Conservation (phyloP, 1,140 invertebrate species). For the Zaprionus africanus region DNA sequence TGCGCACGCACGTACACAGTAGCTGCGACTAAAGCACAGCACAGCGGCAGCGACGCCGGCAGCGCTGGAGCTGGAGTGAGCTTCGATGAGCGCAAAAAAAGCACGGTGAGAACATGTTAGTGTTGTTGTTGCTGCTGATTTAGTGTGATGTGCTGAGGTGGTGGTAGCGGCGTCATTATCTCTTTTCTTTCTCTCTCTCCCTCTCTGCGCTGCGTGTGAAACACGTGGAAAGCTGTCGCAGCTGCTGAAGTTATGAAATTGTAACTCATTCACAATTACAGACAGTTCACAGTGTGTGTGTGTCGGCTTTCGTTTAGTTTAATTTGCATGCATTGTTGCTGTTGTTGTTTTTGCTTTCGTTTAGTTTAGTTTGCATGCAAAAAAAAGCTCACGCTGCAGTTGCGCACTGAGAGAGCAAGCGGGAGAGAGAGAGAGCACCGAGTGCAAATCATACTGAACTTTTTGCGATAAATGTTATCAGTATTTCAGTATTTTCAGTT, state of each 20-base stretch:
- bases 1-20: conserved; percentile 14
- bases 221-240: conserved; percentile 37
- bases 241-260: conserved; percentile 28
- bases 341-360: not conserved
- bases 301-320: not conserved
- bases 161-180: conserved; percentile 16
- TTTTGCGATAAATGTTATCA: conserved; percentile 52
- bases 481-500: conserved; percentile 22
- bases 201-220: conserved; percentile 10
- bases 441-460: conserved; percentile 15
- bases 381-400: conserved; percentile 4
- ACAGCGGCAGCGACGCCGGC: not conserved
- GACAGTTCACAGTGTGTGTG: too few species aligned
- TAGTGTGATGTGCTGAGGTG: not conserved
- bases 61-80: conserved; percentile 31
- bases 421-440: not conserved
- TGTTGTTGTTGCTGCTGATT: conserved; percentile 1
- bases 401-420: conserved; percentile 14
- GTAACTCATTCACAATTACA: conserved; percentile 12
- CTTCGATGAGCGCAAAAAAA: conserved; percentile 40
- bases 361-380: not conserved
- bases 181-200: not conserved
- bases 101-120: conserved; percentile 3
- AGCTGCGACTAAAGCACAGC: not conserved
- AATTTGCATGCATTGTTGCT: conserved; percentile 7